Evolutionary conservation across 2,797 vertebrate genomes (phyloP).

Genomic region (Sebastes dallii): DNA sequence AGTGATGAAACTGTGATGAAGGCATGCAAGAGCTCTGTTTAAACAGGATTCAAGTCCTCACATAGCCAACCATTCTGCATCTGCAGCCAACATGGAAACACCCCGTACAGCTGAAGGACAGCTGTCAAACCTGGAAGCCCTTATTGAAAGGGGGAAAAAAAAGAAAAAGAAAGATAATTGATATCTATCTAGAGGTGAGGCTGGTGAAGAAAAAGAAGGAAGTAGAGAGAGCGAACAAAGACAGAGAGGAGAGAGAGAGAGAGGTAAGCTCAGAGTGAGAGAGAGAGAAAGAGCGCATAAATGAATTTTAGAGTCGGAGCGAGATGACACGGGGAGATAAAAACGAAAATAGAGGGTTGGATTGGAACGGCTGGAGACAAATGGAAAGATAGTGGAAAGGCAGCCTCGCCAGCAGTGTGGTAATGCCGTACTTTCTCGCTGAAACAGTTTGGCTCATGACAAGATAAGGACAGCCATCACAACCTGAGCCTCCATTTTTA

Average conservation of each 20-base stretch:
- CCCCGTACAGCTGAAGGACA: slow-evolving; percentile 35
- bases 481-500: slow-evolving; percentile 57
- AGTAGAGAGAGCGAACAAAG: background rate
- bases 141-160: background rate
- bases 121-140: slow-evolving; percentile 43
- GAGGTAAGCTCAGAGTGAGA: slow-evolving; percentile 3
- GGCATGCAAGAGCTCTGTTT: slow-evolving; percentile 33
- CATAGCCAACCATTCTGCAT: slow-evolving; percentile 24
- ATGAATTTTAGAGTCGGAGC: slow-evolving; percentile 63
- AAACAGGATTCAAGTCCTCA: background rate
- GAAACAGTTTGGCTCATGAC: slow-evolving; percentile 68
- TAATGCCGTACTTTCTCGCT: slow-evolving; percentile 47
- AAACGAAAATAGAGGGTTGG: slow-evolving; percentile 54
- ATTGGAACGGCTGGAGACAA: slow-evolving; percentile 70
- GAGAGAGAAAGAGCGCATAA: slow-evolving; percentile 48
- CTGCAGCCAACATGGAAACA: slow-evolving; percentile 34
- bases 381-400: slow-evolving; percentile 67
- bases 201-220: slow-evolving; percentile 6
- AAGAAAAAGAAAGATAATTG: background rate
- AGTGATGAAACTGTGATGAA: slow-evolving; percentile 16
- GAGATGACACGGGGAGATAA: slow-evolving; percentile 74
- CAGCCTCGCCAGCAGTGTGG: slow-evolving; percentile 45
- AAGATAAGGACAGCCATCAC: slow-evolving; percentile 76
- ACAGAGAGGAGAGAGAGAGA: background rate
- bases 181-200: slow-evolving; percentile 36